A percentile compares a stretch with the other conserved stretches of the same genome.
Conservation (phyloP, 92 coral and sea anemone species). For the Phymanthus crucifer region DNA sequence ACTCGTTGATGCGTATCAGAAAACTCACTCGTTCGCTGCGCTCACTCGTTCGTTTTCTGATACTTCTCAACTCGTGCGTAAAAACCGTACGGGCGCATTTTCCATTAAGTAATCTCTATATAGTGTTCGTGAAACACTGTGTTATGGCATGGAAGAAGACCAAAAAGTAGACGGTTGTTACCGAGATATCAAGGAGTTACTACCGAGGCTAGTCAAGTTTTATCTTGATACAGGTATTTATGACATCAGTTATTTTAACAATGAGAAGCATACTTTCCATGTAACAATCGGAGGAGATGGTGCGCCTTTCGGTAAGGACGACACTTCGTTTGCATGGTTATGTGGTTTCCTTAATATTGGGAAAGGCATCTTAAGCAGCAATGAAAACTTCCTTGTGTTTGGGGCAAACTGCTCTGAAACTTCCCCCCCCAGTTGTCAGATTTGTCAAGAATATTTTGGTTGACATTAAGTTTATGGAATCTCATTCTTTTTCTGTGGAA, state of each 20-base stretch:
- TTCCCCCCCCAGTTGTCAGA: slow-evolving; percentile 41
- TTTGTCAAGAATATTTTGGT: slow-evolving; percentile 30
- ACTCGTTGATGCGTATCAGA: too few relatives aligned
- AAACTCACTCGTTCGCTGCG: too few relatives aligned
- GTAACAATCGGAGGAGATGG: slow-evolving; percentile 56
- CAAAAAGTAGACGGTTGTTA: slow-evolving; percentile 47
- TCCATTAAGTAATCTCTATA: too few relatives aligned
- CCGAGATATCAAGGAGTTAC: slow-evolving; percentile 36
- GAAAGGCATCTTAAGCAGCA: slow-evolving; percentile 50
- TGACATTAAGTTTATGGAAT: slow-evolving; percentile 42
- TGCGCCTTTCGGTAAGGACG: slow-evolving; percentile 62
- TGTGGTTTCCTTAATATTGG: slow-evolving; percentile 51
- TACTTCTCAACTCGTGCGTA: too few relatives aligned
- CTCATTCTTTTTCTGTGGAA: slow-evolving; percentile 13
- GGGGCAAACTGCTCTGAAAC: slow-evolving; percentile 64
- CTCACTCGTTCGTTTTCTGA: too few relatives aligned
- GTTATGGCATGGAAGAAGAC: slow-evolving; percentile 37
- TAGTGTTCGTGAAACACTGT: slow-evolving; percentile 45
- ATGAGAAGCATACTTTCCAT: slow-evolving; percentile 38
- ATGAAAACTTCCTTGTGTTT: slow-evolving; percentile 52
- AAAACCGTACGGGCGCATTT: too few relatives aligned
- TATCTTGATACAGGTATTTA: slow-evolving; percentile 40
- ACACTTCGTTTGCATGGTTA: slow-evolving; percentile 56
- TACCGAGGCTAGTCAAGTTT: slow-evolving; percentile 41
- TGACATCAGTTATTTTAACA: slow-evolving; percentile 38